Percentiles rank a stretch among this genome's conserved stretches.
Conservation (phyloP, 2,888 invertebrate species). For the Colostygia pectinataria region DNA sequence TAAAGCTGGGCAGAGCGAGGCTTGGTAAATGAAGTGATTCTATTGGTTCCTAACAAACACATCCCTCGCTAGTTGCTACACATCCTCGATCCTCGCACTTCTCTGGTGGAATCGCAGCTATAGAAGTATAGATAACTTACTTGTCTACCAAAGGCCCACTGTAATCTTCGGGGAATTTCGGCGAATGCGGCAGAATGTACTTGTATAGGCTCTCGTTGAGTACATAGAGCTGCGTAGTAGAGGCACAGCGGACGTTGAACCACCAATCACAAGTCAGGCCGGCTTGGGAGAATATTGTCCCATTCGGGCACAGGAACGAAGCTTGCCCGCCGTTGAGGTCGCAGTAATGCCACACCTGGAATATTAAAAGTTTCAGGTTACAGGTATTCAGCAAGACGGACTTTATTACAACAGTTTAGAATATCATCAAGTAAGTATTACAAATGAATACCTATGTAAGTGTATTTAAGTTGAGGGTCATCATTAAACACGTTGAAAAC, state of each 20-base stretch:
- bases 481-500: no score
- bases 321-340: slow-evolving; percentile 95
- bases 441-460: no score
- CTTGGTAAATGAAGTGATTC: no score
- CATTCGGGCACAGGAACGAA: slow-evolving; percentile 94
- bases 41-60: no score
- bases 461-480: no score
- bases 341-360: slow-evolving; percentile 95
- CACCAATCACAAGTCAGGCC: slow-evolving; percentile 96
- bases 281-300: slow-evolving; percentile 95
- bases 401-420: not conserved
- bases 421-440: no score
- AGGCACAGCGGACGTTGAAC: slow-evolving; percentile 94
- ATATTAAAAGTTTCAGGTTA: slow-evolving; percentile 12
- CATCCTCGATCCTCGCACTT: no score
- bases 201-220: slow-evolving; percentile 94
- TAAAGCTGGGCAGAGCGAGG: no score
- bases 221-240: slow-evolving; percentile 92
- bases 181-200: slow-evolving; percentile 92
- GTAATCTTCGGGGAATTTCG: slow-evolving; percentile 95
- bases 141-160: slow-evolving; percentile 94
- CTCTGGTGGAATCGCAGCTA: no score
- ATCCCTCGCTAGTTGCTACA: no score
- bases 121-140: no score
- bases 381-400: no score